Conservation (phyloP, 2,888 invertebrate species). For the Netelia melanura region DNA sequence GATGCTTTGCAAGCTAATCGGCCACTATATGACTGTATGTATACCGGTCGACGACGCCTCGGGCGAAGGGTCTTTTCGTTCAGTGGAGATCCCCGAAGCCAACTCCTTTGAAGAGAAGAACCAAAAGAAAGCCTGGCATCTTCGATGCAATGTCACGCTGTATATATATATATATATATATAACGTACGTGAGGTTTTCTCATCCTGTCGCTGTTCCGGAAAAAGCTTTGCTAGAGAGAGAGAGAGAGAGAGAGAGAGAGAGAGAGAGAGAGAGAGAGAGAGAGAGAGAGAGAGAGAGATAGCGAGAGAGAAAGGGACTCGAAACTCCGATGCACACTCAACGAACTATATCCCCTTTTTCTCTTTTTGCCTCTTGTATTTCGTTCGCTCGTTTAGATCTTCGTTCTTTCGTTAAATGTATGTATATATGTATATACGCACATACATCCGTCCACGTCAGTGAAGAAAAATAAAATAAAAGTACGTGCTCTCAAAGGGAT, state of each 20-base stretch:
- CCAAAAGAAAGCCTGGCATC: constrained; percentile 24
- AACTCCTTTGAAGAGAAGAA: constrained; percentile 29
- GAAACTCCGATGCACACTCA: constrained; percentile 8
- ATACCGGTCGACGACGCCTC: constrained; percentile 41
- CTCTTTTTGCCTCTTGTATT: not conserved
- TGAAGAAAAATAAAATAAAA: constrained; percentile 12
- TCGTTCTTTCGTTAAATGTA: constrained; percentile 23
- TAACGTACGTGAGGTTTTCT: constrained; percentile 2
- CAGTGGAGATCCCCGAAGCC: constrained; percentile 44
- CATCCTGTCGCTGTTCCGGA: not conserved
- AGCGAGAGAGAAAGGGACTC: not conserved
- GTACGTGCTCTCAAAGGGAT: constrained; percentile 12
- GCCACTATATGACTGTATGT: constrained; percentile 1
- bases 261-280: too few species aligned
- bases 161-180: constrained; percentile 22
- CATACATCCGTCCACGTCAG: not conserved
- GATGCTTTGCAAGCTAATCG: constrained; percentile 32
- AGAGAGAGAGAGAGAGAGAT: not conserved
- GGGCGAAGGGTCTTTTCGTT: constrained; percentile 55
- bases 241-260: too few species aligned
- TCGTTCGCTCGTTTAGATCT: constrained; percentile 29
- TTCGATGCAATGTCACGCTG: constrained; percentile 12
- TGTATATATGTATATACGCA: constrained; percentile 23
- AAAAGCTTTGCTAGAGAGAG: constrained; percentile 16
- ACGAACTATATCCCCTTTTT: not conserved